Base-by-base conservation (phyloP, 1,140 invertebrate genomes). In the Nasonia vitripennis region DNA sequence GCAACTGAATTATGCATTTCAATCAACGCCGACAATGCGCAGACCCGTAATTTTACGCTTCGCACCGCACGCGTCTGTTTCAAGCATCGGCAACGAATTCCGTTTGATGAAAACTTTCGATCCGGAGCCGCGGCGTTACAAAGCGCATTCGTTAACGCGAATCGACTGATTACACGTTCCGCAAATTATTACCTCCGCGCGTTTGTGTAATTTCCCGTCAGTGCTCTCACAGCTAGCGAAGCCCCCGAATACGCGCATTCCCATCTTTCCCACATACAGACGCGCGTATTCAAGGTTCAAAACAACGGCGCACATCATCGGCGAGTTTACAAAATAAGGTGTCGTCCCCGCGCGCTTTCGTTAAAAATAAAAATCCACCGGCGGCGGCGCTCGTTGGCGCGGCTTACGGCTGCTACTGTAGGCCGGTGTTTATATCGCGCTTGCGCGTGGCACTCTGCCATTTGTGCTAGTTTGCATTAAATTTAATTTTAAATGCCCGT, bases 401-500 rank as follows among this genome's bases (percentile, higher is more conserved):
- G 68, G 27, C 27, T 23, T 7, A 1, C 67, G 1, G 17, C 20
- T 9, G 9, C n/a, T 0, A 11, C 23, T 27, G 70, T 11, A 71
- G 70, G 31, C 62, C 74, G 74, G 67, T 83, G 75, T 85, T 88
- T 86, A 78, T 86, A 89, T 75, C 86, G 78, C 84, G 78, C 80
- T 74, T 82, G 86, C 81, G 86, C 87, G 86, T 89, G 91, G 91
- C 91, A 91, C 83, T 70, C 51, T 91, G 91, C 91, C 91, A 92
- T 90, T 90, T 91, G 91, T 91, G 90, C 91, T 89, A 92, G 89
- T 91, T 92, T 91, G 89, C 90, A 89, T 89, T 89, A 88, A 91
- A 91, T 92, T 92, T 91, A 92, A 92, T 92, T 92, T 91, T 91
- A 91, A 92, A 91, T 91, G 88, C 88, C 88, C 87, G 68, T 77